Evolutionary conservation across 2,113 vertebrate species (phyloP).

Genomic region (Podarcis raffonei): DNA sequence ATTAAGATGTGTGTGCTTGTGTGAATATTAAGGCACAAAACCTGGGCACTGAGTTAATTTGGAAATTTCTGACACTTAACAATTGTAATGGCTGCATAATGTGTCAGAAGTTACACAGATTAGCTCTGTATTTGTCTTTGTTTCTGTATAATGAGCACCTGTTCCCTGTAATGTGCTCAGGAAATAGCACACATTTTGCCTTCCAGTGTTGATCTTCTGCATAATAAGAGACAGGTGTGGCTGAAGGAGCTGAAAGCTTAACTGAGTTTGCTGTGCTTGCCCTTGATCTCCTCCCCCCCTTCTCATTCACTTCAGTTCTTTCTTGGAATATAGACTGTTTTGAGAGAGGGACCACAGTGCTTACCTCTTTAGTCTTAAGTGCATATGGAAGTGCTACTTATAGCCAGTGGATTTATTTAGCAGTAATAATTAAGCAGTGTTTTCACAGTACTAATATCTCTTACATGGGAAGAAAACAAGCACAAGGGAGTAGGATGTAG

Average conservation of each 20-base stretch:
- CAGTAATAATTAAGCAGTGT: background rate
- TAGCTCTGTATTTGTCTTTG: background rate
- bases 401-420: background rate
- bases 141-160: constrained; percentile 13
- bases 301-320: background rate
- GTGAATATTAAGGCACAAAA: background rate
- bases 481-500: no score
- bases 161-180: background rate
- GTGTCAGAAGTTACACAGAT: background rate
- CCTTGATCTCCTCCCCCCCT: no score
- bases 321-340: background rate
- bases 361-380: background rate
- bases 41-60: fast-evolving
- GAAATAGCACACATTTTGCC: background rate
- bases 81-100: background rate
- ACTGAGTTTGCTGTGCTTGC: background rate
- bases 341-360: background rate
- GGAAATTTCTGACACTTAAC: background rate
- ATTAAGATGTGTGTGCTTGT: background rate
- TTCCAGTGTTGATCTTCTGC: background rate
- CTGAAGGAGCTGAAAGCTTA: background rate
- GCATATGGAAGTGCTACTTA: background rate
- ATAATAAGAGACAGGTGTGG: background rate
- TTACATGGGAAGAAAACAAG: background rate
- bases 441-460: background rate